phyloP scores from a whole-genome alignment of 1,140 invertebrate species.

The Dendroctonus valens region DNA sequence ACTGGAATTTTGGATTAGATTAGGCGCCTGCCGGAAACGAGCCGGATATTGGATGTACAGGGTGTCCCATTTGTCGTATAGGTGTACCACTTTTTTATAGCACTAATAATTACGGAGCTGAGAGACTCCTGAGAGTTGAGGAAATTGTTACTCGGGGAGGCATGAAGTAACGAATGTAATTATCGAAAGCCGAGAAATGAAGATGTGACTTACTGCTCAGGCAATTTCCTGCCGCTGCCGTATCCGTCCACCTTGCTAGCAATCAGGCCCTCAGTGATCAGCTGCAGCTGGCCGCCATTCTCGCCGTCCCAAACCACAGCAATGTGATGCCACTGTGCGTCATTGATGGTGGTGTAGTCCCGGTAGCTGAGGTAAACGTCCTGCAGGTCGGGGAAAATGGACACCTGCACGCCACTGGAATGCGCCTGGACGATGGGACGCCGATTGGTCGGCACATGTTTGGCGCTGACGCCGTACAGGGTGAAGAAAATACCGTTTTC shows the following conservation, averaged over 20 bases:
- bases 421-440: conserved; percentile 84
- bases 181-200: too few relatives aligned
- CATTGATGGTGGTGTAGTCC: conserved; percentile 90
- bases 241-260: conserved; percentile 86
- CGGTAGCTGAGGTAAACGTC: conserved; percentile 89
- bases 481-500: conserved; percentile 92
- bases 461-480: conserved; percentile 80
- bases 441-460: conserved; percentile 76
- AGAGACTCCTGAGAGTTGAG: too few relatives aligned
- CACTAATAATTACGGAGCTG: too few relatives aligned
- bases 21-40: too few relatives aligned
- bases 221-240: conserved; percentile 72
- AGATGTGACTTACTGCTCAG: conserved; percentile 67
- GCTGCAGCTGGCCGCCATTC: conserved; percentile 75
- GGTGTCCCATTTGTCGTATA: too few relatives aligned
- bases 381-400: conserved; percentile 82
- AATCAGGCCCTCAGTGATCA: conserved; percentile 91
- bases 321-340: conserved; percentile 96
- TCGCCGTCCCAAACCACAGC: conserved; percentile 91
- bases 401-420: conserved; percentile 85
- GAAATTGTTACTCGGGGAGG: too few relatives aligned
- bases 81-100: too few relatives aligned
- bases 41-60: too few relatives aligned
- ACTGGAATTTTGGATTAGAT: too few relatives aligned
- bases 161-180: neutral